phyloP scores from a whole-genome alignment of 2,797 vertebrate species.

The Telmatherina bonti region DNA sequence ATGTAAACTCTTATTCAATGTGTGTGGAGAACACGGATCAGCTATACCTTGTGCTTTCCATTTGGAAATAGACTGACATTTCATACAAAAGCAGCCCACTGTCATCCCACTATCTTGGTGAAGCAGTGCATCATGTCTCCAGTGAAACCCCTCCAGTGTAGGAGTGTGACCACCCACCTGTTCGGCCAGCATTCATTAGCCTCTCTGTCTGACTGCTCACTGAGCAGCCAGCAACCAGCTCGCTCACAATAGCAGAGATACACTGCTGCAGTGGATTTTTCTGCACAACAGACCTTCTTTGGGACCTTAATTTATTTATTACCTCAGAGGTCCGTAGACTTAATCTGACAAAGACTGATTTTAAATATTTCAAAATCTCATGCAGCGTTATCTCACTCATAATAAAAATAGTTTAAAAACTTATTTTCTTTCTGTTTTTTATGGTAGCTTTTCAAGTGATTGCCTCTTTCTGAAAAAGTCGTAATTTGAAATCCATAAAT shows the following conservation, averaged over 20 bases:
- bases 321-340: conserved; percentile 13
- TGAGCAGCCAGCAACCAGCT: conserved; percentile 64
- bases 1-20: conserved; percentile 70
- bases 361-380: conserved; percentile 32
- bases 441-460: background rate
- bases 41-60: conserved; percentile 51
- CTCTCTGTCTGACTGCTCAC: conserved; percentile 77
- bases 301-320: conserved; percentile 21
- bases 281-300: conserved; percentile 35
- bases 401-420: background rate
- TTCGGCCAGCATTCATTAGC: conserved; percentile 79
- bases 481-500: conserved; percentile 8
- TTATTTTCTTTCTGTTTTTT: background rate
- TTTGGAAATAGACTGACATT: conserved; percentile 65
- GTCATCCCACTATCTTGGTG: conserved; percentile 67
- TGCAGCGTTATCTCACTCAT: background rate
- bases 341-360: conserved; percentile 26
- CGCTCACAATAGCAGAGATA: conserved; percentile 51
- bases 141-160: conserved; percentile 79
- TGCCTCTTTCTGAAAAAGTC: background rate
- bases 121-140: conserved; percentile 73
- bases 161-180: conserved; percentile 85
- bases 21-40: conserved; percentile 40
- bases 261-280: conserved; percentile 31
- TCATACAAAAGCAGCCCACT: conserved; percentile 67